These are phyloP conservation scores for Tokudaia muenninki DNA, from an alignment of 2,797 vertebrate species.

Conservation along the genomic window DNA sequence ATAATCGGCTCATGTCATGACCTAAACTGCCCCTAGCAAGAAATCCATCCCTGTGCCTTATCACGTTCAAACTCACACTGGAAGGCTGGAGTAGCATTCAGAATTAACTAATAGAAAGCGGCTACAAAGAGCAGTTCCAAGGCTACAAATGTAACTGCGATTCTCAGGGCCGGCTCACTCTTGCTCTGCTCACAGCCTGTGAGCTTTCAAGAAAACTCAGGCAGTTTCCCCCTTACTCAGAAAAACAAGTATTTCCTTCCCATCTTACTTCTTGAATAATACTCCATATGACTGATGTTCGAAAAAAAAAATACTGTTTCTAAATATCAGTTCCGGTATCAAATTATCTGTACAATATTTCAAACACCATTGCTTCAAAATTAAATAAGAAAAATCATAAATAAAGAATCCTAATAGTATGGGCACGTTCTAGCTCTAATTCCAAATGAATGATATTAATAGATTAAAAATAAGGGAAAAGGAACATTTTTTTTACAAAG, in stretches of 20 bases:
- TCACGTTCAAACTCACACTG: not conserved
- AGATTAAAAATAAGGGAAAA: slow-evolving; percentile 29
- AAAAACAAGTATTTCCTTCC: slow-evolving; percentile 50
- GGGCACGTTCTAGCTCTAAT: not conserved
- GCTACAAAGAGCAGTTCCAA: slow-evolving; percentile 11
- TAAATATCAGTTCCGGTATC: slow-evolving; percentile 33
- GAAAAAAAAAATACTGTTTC: not conserved
- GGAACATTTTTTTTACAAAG: slow-evolving; percentile 30
- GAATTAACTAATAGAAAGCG: slow-evolving; percentile 44
- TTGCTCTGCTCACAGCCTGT: not conserved
- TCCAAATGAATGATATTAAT: slow-evolving; percentile 40
- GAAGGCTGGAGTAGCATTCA: not conserved
- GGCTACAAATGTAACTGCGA: not conserved
- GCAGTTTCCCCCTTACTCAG: not conserved
- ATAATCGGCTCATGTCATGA: slow-evolving; percentile 20
- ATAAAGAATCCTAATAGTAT: not conserved
- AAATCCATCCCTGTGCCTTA: not conserved
- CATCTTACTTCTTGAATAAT: slow-evolving; percentile 20
- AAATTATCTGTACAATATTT: slow-evolving; percentile 29
- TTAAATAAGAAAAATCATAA: not conserved
- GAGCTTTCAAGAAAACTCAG: not conserved
- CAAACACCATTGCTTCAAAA: slow-evolving; percentile 15
- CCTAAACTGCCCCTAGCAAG: not conserved
- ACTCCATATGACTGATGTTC: not conserved
- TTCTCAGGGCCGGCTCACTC: not conserved